Evolutionary conservation across 2,113 vertebrate species (phyloP).

Genomic region (Jacana jacana): DNA sequence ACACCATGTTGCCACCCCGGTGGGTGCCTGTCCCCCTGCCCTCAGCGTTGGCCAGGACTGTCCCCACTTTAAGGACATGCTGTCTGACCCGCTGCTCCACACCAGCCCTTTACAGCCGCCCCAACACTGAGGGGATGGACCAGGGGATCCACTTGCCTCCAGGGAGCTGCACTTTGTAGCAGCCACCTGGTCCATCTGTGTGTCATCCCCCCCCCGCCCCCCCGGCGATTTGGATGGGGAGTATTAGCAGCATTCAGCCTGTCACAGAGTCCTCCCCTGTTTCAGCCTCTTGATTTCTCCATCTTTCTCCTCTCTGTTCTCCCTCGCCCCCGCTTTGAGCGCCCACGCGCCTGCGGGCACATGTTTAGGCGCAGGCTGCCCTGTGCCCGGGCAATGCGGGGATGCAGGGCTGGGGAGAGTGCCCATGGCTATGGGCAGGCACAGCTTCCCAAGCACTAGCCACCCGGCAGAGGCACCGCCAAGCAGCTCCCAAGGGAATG

Average conservation of each 20-base stretch:
- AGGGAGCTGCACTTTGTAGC: not conserved
- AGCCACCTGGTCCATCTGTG: not conserved
- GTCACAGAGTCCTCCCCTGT: not conserved
- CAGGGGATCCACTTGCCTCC: fast-evolving
- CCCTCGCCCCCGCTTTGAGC: not conserved
- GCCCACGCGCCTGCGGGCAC: not conserved
- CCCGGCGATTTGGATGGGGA: not conserved
- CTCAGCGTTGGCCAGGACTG: not conserved
- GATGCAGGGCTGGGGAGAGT: not conserved
- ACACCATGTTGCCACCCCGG: not conserved
- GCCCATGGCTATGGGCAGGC: not conserved
- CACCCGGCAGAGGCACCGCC: not conserved
- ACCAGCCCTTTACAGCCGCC: not conserved
- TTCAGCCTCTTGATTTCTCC: not conserved
- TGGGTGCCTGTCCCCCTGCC: not conserved
- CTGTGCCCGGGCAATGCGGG: fast-evolving
- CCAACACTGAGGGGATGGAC: not conserved
- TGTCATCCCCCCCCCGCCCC: not conserved
- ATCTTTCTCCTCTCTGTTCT: not conserved
- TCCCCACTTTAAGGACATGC: not conserved
- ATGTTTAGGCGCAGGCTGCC: not conserved
- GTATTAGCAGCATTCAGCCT: not conserved
- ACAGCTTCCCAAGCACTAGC: not conserved
- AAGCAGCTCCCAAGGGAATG: fast-evolving
- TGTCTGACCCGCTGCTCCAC: not conserved